Evolutionary conservation across 2,888 invertebrate genomes (phyloP).

Genomic region (Meghimatium bilineatum): DNA sequence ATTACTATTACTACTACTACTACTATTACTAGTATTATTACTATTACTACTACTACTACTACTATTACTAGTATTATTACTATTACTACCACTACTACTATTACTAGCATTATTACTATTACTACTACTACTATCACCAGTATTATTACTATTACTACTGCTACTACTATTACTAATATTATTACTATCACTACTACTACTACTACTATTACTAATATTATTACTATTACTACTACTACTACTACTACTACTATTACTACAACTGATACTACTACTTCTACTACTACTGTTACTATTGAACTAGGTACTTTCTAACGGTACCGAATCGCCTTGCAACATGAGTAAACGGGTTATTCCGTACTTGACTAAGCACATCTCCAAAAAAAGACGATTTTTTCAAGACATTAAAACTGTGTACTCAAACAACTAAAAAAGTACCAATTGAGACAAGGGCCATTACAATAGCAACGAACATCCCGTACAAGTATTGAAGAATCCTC

Average conservation of each 20-base stretch:
- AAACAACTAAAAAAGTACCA: no score
- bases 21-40: not conserved
- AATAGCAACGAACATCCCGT: no score
- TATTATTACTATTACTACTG: not conserved
- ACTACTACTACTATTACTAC: not conserved
- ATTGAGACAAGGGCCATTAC: no score
- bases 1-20: conserved; percentile 1
- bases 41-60: not conserved
- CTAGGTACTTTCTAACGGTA: no score
- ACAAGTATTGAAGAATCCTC: no score
- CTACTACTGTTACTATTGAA: not conserved
- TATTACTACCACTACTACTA: not conserved
- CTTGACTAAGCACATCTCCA: no score
- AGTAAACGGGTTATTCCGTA: no score
- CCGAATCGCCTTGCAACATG: no score
- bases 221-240: not conserved
- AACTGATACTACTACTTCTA: not conserved
- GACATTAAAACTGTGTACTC: no score
- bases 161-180: not conserved
- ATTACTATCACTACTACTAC: not conserved
- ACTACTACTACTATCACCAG: not conserved
- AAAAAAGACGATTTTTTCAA: no score
- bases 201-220: not conserved
- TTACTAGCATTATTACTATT: not conserved
- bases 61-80: not conserved